phyloP scores from a whole-genome alignment of 2,113 vertebrate genomes.

The Grallaria varia region DNA sequence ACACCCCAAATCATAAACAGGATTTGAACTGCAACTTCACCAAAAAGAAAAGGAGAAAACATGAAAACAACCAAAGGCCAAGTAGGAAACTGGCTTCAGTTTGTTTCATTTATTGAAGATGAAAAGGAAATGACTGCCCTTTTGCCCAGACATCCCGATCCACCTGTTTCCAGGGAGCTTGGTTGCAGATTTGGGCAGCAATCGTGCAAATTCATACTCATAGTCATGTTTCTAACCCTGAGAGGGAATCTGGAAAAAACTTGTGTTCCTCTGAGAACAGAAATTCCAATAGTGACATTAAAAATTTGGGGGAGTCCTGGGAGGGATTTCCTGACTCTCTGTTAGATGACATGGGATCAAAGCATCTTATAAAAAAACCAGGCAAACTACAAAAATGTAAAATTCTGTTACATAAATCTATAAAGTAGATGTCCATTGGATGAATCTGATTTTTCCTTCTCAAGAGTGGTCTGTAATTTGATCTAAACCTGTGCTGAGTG shows the following conservation, averaged over 20 bases:
- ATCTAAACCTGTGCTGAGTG: neutral
- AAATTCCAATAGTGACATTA: neutral
- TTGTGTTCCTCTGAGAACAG: neutral
- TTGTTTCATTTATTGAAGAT: slow-evolving; percentile 20
- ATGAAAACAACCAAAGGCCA: neutral
- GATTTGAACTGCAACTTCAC: neutral
- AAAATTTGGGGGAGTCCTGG: neutral
- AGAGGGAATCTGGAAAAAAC: neutral
- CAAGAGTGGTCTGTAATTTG: neutral
- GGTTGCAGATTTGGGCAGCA: neutral
- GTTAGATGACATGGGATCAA: neutral
- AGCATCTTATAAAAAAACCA: neutral
- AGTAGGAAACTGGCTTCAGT: neutral
- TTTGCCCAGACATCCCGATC: slow-evolving; percentile 2
- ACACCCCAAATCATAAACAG: neutral
- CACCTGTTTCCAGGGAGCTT: slow-evolving; percentile 8
- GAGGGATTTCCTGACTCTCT: neutral
- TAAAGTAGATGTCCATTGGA: neutral
- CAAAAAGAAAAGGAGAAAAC: neutral
- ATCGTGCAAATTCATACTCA: neutral
- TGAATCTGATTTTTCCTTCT: neutral
- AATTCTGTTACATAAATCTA: neutral
- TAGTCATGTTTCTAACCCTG: neutral
- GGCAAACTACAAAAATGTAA: neutral
- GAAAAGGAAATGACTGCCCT: neutral